phyloP scores from a whole-genome alignment of 2,797 vertebrate species.

The Propithecus perrieri region DNA sequence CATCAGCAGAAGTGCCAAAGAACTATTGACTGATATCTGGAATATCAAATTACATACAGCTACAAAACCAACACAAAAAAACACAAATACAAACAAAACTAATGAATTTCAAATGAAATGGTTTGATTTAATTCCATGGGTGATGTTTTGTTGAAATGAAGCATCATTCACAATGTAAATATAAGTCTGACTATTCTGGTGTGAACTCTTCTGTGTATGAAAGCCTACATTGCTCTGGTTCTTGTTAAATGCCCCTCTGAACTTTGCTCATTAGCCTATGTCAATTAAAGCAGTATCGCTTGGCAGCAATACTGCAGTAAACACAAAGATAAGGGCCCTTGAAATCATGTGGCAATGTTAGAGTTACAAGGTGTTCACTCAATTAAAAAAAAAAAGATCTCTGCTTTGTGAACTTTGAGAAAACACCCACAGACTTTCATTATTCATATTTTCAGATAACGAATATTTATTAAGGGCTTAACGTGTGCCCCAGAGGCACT shows the following conservation, averaged over 20 bases:
- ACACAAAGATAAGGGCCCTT: background rate
- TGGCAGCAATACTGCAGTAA: background rate
- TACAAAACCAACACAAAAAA: background rate
- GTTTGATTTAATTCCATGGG: background rate
- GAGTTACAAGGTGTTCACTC: background rate
- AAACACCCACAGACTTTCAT: background rate
- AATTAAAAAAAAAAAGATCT: background rate
- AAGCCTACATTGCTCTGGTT: background rate
- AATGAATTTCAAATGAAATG: background rate
- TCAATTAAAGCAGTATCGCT: background rate
- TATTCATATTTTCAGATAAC: background rate
- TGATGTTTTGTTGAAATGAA: background rate
- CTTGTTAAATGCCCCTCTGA: background rate
- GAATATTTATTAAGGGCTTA: background rate
- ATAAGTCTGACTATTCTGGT: background rate
- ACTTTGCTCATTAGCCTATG: background rate
- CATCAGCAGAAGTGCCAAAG: conserved; percentile 13
- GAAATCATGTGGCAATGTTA: background rate
- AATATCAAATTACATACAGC: background rate
- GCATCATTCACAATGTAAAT: background rate
- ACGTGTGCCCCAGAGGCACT: background rate
- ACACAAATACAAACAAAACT: background rate
- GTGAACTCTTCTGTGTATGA: background rate
- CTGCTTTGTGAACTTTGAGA: background rate
- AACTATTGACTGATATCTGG: background rate